Base-by-base conservation (phyloP, 1,140 invertebrate species). In the Polyergus mexicanus region DNA sequence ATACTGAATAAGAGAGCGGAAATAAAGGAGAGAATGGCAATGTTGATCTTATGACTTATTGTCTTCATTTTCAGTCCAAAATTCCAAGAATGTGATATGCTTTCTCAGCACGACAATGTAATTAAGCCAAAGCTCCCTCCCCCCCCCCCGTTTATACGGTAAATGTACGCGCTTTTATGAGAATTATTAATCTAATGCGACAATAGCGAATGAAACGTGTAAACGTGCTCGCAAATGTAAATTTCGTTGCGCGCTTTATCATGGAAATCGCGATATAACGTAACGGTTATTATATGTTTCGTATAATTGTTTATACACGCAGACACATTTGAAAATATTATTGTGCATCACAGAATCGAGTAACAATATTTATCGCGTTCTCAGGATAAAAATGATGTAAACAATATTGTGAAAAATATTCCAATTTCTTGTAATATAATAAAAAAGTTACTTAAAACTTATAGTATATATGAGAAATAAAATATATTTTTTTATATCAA, bases 31-130 rank as follows among this genome's bases (percentile, higher is more conserved):
- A n/a, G 35, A 38, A 35, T 28, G 16, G n/a, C 19, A 5, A 38
- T 58, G 51, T 58, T 80, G 47, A 81, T 81, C 47, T 69, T 58
- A n/a, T 58, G 19, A 72, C 51, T 81, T 32, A 81, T 81, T 25
- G 25, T 71, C 38, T 81, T 66, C 63, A 58, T 71, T 80, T 71
- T 60, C 28, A 44, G 22, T 25, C 25, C 3, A 6, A 41, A 71
- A 58, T 81, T 71, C 38, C 35, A 25, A 22, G 6, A 81, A 68
- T 77, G 25, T 10, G 38, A 63, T 41, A 51, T 16, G 58, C 25
- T 28, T 72, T 71, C 41, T 56, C 6, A 6, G 19, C 1, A 32
- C 66, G 11, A 22, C 25, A 11, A 69, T 68, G 51, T 71, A 81
- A 81, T 71, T 58, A 71, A 81, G 35, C 28, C 51, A 44, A 81